Conservation (phyloP, 2,797 vertebrate genomes). For the Aplochiton taeniatus region DNA sequence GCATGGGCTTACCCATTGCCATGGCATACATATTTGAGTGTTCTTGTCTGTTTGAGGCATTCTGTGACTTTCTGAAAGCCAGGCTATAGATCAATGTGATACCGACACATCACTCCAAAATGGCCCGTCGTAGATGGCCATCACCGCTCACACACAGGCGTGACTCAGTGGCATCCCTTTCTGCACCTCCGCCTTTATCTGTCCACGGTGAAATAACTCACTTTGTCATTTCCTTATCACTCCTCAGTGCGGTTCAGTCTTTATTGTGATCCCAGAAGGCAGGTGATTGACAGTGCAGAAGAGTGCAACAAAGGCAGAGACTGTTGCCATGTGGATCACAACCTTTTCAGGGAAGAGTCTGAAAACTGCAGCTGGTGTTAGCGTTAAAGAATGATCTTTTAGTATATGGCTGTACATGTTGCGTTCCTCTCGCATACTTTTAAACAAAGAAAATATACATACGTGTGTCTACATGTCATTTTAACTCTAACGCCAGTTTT, state of each 20-base stretch:
- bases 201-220: conserved; percentile 34
- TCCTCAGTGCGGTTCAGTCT: conserved; percentile 1
- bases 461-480: too few relatives aligned
- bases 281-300: conserved; percentile 12
- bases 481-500: too few relatives aligned
- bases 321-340: too few relatives aligned
- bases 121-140: conserved; percentile 34
- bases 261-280: conserved; percentile 21
- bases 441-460: too few relatives aligned
- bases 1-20: too few relatives aligned
- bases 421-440: too few relatives aligned
- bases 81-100: conserved; percentile 42
- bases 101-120: conserved; percentile 38
- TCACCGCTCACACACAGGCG: conserved; percentile 8
- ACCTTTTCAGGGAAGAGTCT: too few relatives aligned
- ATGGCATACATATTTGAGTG: too few relatives aligned
- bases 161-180: conserved; percentile 19
- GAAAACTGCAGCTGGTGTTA: too few relatives aligned
- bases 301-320: not conserved
- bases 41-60: not conserved
- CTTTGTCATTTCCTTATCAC: conserved; percentile 38
- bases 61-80: conserved; percentile 15
- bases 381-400: too few relatives aligned
- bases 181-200: conserved; percentile 33
- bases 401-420: too few relatives aligned